Base-by-base conservation (phyloP, 2,797 vertebrate species). In the Urocyon cinereoargenteus region DNA sequence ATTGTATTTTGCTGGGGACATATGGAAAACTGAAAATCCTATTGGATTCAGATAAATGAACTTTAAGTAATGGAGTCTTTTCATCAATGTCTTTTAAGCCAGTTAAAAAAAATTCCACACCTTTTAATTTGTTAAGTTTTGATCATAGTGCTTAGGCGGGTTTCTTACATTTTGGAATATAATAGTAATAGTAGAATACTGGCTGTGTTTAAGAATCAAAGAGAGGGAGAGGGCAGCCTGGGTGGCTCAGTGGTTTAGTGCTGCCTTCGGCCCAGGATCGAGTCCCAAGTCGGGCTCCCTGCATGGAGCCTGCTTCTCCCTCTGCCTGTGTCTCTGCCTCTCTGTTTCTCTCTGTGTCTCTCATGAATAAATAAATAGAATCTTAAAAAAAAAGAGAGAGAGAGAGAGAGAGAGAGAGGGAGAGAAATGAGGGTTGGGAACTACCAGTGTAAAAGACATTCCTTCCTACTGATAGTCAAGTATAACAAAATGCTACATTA, bases 91-190 rank as follows among this genome's bases (percentile, higher is more conserved):
- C 26, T 87, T 36, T 40, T 57, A 87, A 45, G 36, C 36, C 45
- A 85, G 31, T 73, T 73, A 61, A 84, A 64, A 64, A 75, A 62
- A 26, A 92, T 49, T 75, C 21, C 14, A 36, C 24, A 84, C 62
- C 7, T 85, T 40, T 75, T 79, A 40, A 11, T 31, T 62, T 87
- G 31, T 22, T 64, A 36, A 51, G 6, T 83, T 70, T 34, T 59
- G 5, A 49, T 84, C 79, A 55, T 4, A 75, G 40, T 40, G n/a
- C 3, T 53, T 85, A 19, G 18, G 16, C 53, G 26, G 5, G 34
- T 72, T 72, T 66, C 66, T 83, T 72, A 49, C 28, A 83, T 75
- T 62, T 75, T 51, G 8, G 40, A 24, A 51, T 83, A 45, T 45
- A 1, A 45, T 45, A 45, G 40, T 45, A 61, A 72, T 26, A 11